Percentiles rank a stretch among this genome's conserved stretches.
Conservation (phyloP, 2,113 vertebrate genomes). For the Daphoenositta chrysoptera region DNA sequence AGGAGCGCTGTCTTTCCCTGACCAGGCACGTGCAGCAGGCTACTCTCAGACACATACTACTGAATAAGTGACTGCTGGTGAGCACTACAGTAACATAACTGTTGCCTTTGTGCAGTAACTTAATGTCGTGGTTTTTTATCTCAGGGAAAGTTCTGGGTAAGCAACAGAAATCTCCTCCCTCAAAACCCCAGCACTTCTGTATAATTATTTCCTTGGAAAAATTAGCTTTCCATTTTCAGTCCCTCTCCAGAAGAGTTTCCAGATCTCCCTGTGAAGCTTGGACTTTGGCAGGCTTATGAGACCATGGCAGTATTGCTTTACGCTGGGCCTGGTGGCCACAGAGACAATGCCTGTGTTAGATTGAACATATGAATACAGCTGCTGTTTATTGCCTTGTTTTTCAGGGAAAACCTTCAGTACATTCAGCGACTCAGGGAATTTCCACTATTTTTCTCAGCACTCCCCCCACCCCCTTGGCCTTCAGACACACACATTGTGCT, state of each 20-base stretch:
- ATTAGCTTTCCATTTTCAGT: not conserved
- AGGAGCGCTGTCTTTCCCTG: not conserved
- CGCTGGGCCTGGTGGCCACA: accelerated
- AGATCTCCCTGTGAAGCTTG: not conserved
- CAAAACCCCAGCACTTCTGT: not conserved
- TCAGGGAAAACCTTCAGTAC: constrained; percentile 54
- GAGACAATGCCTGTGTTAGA: too few species aligned
- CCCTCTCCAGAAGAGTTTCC: not conserved
- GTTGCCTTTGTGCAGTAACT: not conserved
- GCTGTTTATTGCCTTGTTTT: constrained; percentile 58
- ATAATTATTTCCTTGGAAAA: not conserved
- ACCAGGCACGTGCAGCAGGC: not conserved
- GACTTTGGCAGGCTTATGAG: not conserved
- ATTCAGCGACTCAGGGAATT: constrained; percentile 62
- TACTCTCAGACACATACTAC: not conserved
- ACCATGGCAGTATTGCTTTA: accelerated
- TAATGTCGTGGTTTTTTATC: not conserved
- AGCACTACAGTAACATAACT: not conserved
- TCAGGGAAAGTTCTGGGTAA: not conserved
- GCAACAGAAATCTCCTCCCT: not conserved
- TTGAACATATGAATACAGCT: too few species aligned
- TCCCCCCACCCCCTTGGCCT: constrained; percentile 2
- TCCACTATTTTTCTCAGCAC: constrained; percentile 68
- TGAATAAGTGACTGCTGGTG: not conserved
- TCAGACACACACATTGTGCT: constrained; percentile 65